Base-by-base conservation (phyloP, 2,888 invertebrate species). In the Thalpophila matura region DNA sequence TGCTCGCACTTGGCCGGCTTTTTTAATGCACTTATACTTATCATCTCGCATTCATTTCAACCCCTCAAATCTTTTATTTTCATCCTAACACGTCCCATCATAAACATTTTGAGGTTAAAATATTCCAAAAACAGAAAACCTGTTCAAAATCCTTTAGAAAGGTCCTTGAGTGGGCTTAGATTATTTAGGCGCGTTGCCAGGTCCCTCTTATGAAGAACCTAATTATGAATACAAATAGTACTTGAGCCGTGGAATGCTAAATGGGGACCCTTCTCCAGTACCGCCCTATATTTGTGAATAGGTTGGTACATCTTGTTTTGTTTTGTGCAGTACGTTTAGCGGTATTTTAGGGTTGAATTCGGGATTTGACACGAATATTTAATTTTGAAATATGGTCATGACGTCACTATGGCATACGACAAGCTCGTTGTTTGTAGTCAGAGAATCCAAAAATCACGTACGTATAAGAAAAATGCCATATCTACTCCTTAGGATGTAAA, bases 141-240 rank as follows among this genome's bases (percentile, higher is more conserved):
- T 22, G 26, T 14, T 33, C 16, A 26, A 46, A 70, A 65, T 35
- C 54, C 64, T 46, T 70, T 60, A 49, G 5, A 47, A 69, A 56
- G 51, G 56, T 60, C 33, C 50, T 70, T 43, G 50, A 60, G 45
- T 35, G 51, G 46, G 59, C 33, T 60, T 27, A 45, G 59, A 46
- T 57, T 64, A 75, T 73, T 60, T 70, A 59, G 38, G 55, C 40
- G 35, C 26, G 50, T 31, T 38, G 31, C 58, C 56, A 57, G 38
- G 46, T 31, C 14, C 50, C 59, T 70, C 56, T 65, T 65, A 54
- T 75, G 35, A 29, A n/a, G 33, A 46, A 53, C 40, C 55, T 75
- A 75, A 75, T 73, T 70, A 73, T 70, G 65, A 57, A 56, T 35
- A 63, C 51, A 73, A 73, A 64, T 49, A 55, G 56, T 64, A 55